Evolutionary conservation across 1,140 invertebrate species (phyloP), one percentile per base, ranked within the genome.

Genomic region (Heterodera carotae): DNA sequence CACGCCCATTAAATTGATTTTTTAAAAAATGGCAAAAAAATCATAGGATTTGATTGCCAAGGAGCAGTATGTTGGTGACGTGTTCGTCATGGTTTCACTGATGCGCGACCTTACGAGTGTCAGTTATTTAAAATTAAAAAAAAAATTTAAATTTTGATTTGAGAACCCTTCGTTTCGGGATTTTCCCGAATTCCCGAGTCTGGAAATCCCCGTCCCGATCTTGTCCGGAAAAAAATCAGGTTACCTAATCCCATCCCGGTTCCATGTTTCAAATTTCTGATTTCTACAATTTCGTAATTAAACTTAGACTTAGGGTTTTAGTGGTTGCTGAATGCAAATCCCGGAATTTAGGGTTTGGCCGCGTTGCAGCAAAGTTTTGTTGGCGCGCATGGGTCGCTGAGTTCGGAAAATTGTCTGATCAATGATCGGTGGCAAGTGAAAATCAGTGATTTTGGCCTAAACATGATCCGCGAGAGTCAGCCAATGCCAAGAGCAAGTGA

Each of bases 41-140:
- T 89, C 88, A 88, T 89, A 84, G 89, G 94, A 96, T 88, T 93
- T 97, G 27, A 90, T 97, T n/a, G 91, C 94, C 79, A 93, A 94
- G 88, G 93, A 94, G 84, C 93, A 95, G 88, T 94, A 96, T 84
- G 94, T 94, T 87, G 91, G 96, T 79, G 95, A 97, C 89, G 95
- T 94, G 94, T 94, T 94, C 33, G 96, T 96, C 89, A 92, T 94
- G 78, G 90, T 95, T 64, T 95, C 94, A 36, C 89, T 97, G 69
- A 91, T 97, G 2, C 95, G 94, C 7, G 94, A 97, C 90, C 90
- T 97, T 76, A 93, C 95, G 36, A 90, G 93, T 89, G 93, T 93
- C 89, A 90, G 75, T 22, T n/a, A 27, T 69, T 69, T 69, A 7
- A 69, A 39, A 39, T 43, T 33, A 7, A 12, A 62, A 69, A 69